Evolutionary conservation across 2,113 vertebrate species (phyloP), one percentile per base, ranked within the genome.

Genomic region (Neodontobutis hainanensis): DNA sequence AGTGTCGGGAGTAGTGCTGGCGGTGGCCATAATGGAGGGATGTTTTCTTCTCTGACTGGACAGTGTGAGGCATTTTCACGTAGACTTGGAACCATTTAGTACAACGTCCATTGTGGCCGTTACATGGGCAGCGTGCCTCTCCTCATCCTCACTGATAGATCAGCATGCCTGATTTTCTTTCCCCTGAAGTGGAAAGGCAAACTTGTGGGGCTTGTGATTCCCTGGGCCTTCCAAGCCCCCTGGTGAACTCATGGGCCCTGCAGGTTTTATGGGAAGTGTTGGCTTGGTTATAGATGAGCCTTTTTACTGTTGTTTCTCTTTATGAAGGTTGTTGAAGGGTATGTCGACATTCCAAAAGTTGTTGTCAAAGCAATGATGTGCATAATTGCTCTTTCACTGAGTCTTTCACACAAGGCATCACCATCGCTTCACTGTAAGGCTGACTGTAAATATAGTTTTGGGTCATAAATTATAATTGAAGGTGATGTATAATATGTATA

Each of bases 341-440:
- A 56, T 83, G 77, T 87, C 75, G 81, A 80, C 87, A 86, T 90
- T 86, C 82, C 80, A 70, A 67, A 84, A 82, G 74, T 79, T 72
- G 77, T 86, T 84, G 75, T 87, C 64, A 61, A 63, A 74, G 83
- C 55, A 87, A 70, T 60, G 50, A 55, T 38, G 35, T 83, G 76
- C 68, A 77, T 80, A 78, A 87, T 73, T 81, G 67, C 49, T 64
- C 15, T 36, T 55, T 73, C 47, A 59, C 69, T 83, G 63, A 77
- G 79, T 60, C 50, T 36, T 66, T 63, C 72, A 74, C 81, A 48
- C 27, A 79, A 80, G 85, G 77, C 75, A 73, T 55, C 65, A 68
- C 63, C 61, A 64, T 43, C 40, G 0, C 51, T 62, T 83, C 16
- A 51, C 50, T 11, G n/a, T 52, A 45, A 65, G 52, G 16, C 64